Evolutionary conservation across 2,113 vertebrate genomes (phyloP), one percentile per base, ranked within the genome.

Genomic region (Peromyscus californicus): DNA sequence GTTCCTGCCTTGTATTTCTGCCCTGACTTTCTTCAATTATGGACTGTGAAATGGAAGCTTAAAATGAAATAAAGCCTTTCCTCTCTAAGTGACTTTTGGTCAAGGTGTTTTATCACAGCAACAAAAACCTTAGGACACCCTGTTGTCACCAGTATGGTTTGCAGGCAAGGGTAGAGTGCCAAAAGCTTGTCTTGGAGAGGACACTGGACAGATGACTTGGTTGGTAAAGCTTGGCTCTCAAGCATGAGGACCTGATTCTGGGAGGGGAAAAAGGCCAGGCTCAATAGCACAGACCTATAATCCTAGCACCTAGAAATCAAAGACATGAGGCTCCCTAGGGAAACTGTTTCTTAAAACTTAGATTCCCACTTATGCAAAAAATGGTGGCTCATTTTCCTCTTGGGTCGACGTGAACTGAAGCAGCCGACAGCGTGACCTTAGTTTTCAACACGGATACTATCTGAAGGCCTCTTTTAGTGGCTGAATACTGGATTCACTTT

Each of bases 401-500:
- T 22, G 75, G 22, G 79, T 54, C 65, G 26, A 0, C 16, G 8
- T 79, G 65, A 86, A 48, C 51, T 29, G 72, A n/a, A 61, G 33
- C 26, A 39, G 45, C 26, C 95, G 91, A 72, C 24, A 33, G 48
- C 59, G 36, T 51, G 22, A 36, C 39, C 26, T 39, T 57, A 4
- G 33, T 80, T 93, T 96, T 89, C 39, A 91, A 33, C 17, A 70
- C 39, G 1, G 63, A 3, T 39, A 90, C n/a, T 1, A 29, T 59
- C 29, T 48, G 31, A 78, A 48, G 51, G 9, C 39, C 48, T 75
- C 54, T 74, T 36, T 74, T 74, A 80, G 89, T 76, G 65, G 2
- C 33, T 94, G 39, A 33, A 7, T 61, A 76, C 45, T 94, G 89
- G 90, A 97, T 88, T 97, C 33, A 48, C n/a, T 88, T 94, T 93